Base-by-base conservation (phyloP, 1,140 invertebrate genomes). In the Meloidogyne exigua region DNA sequence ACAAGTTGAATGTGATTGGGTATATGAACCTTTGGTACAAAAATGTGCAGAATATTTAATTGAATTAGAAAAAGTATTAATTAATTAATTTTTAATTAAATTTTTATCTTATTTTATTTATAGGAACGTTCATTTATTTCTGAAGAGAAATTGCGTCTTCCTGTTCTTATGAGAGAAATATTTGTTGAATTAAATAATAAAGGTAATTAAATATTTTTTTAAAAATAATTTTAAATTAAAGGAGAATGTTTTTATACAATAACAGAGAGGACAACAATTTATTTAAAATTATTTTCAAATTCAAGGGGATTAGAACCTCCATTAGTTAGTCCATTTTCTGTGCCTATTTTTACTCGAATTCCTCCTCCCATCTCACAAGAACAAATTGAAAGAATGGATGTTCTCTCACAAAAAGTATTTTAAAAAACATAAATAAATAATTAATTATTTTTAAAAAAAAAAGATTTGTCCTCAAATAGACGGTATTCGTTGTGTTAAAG, bases 21-120 rank as follows among this genome's bases (percentile, higher is more conserved):
- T 87, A 69, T 87, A 84, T 49, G 86, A 88, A 62, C 86, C 85
- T 12, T 62, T 87, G 32, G 85, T 88, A n/a, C 85, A 87, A 68
- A 87, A 87, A 74, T 76, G 75, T 21, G 80, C 85, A 10, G 83
- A 88, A 68, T 87, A 87, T 76, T 66, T 87, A 11, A 73, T 84
- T 12, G 80, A 86, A 26, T 77, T 87, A 63, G 85, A 87, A 71
- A 79, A 73, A 69, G 86, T 77, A 62, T 13, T 32, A 32, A 13
- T 15, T 28, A 21, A 65, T 68, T 23, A 70, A 13, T 23, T 13
- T 12, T 28, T 15, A 15, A 12, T 72, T 26, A 4, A 39, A n/a
- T 12, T 23, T 12, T 23, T 69, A 68, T 62, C 11, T n/a, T 44
- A 69, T 44, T 21, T 67, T 15, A 44, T 69, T 42, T 85, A 79